Conservation (phyloP, 2,888 invertebrate genomes). For the Drosophila pseudotakahashii region DNA sequence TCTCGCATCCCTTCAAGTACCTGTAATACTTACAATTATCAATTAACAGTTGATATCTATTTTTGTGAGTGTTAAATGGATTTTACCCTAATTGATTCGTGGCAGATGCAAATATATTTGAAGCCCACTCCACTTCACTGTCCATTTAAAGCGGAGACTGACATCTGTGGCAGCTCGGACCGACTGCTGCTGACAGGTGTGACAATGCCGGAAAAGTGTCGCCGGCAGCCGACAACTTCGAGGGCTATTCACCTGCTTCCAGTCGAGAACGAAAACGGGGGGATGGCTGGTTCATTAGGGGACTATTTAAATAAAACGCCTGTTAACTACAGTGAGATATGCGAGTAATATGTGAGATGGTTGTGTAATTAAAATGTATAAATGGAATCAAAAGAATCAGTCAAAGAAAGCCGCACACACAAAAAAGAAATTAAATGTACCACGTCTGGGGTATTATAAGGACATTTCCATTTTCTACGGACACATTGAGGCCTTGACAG, state of each 20-base stretch:
- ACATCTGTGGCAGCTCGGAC: constrained; percentile 30
- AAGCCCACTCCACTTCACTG: background rate
- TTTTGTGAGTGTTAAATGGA: background rate
- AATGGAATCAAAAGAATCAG: constrained; percentile 39
- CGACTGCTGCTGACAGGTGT: constrained; percentile 34
- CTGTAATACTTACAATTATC: too few species aligned
- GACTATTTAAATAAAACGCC: constrained; percentile 28
- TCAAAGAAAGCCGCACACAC: constrained; percentile 29
- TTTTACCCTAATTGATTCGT: constrained; percentile 31
- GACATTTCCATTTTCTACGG: constrained; percentile 54
- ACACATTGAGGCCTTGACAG: constrained; percentile 16
- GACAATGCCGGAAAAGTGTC: constrained; percentile 27
- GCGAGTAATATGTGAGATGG: constrained; percentile 13
- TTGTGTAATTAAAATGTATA: constrained; percentile 39
- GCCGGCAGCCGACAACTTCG: constrained; percentile 12
- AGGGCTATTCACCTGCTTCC: constrained; percentile 21
- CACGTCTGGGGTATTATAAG: constrained; percentile 64
- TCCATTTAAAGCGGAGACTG: constrained; percentile 19
- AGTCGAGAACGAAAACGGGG: background rate
- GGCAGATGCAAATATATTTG: constrained; percentile 18
- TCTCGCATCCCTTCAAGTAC: too few species aligned
- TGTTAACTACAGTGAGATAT: constrained; percentile 14
- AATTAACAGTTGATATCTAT: background rate
- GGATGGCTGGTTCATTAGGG: constrained; percentile 19
- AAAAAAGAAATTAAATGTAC: constrained; percentile 52